Evolutionary conservation across 2,797 vertebrate genomes (phyloP), one percentile per base, ranked within the genome.

Genomic region (Luscinia megarhynchos): DNA sequence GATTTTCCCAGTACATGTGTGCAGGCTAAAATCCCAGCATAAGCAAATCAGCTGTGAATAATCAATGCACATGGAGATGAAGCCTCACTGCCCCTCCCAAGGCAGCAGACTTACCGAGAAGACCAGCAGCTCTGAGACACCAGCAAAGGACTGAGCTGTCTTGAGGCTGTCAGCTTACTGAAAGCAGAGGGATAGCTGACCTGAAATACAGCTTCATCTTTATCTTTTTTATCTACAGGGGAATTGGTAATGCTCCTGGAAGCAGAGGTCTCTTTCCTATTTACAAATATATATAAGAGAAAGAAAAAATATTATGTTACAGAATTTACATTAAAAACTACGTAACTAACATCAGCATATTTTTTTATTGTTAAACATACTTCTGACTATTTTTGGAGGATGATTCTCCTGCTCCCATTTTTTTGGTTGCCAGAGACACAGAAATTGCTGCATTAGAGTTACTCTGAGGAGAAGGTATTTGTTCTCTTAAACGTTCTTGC

Each of bases 171-270:
- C 94, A 99, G 64, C 94, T 99, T 99, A 98, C 98, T 99, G 96
- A 99, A 99, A 91, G 99, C 99, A 30, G 99, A 99, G 2, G 99
- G 99, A 12, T 98, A 99, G 97, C 99, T 99, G 85, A 99, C 98
- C 95, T 99, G 98, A 97, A 99, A 99, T 11, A 94, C 50, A 76
- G 88, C 78, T 54, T 98, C 97, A 63, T 97, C 98, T 93, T 95
- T 97, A 36, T 98, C 98, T 62, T 91, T 98, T 92, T 97, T 98
- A 79, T 99, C 98, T 48, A 98, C 82, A 5, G 98, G 98, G 46
- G 98, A 99, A 62, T 97, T 98, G 24, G 96, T 97, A 83, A 94
- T n/a, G 16, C 97, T 98, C 79, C 97, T 97, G 90, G 98, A 94
- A 93, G 86, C 95, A 40, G 97, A 97, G 8, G 89, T 93, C 30